Conservation (phyloP, 2,113 vertebrate genomes). For the Dinomys branickii region DNA sequence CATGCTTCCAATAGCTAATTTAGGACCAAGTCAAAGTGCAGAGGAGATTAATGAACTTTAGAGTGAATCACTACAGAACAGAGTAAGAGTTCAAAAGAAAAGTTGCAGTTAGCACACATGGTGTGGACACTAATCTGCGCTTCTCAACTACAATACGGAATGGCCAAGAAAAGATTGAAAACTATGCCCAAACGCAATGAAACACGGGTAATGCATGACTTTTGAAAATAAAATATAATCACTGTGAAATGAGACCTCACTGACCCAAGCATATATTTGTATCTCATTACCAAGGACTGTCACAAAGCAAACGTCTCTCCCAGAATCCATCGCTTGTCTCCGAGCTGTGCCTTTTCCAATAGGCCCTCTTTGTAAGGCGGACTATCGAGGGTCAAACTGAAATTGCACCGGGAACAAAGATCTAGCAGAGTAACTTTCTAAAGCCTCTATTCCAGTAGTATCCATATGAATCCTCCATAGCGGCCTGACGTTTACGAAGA, state of each 20-base stretch:
- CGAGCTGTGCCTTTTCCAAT: not conserved
- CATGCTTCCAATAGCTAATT: slow-evolving; percentile 28
- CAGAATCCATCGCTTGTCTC: not conserved
- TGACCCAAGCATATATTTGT: not conserved
- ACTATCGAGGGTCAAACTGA: not conserved
- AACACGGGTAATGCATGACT: not conserved
- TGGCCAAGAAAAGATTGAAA: slow-evolving; percentile 5
- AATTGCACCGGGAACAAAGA: not conserved
- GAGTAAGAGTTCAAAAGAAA: not conserved
- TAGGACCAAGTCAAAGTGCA: slow-evolving; percentile 16
- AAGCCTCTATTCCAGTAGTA: not conserved
- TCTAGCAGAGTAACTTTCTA: not conserved
- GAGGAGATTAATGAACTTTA: slow-evolving; percentile 39
- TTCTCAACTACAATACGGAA: not conserved
- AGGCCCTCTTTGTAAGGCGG: not conserved
- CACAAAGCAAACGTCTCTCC: not conserved
- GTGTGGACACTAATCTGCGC: not conserved
- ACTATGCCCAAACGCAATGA: not conserved
- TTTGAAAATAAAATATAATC: not conserved
- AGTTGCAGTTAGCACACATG: not conserved
- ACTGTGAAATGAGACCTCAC: not conserved
- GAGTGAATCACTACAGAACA: slow-evolving; percentile 11
- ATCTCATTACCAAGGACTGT: not conserved
- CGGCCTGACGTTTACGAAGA: not conserved
- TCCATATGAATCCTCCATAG: not conserved